Evolutionary conservation across 2,888 invertebrate genomes (phyloP).

Genomic region (Acanthosepion esculentum): DNA sequence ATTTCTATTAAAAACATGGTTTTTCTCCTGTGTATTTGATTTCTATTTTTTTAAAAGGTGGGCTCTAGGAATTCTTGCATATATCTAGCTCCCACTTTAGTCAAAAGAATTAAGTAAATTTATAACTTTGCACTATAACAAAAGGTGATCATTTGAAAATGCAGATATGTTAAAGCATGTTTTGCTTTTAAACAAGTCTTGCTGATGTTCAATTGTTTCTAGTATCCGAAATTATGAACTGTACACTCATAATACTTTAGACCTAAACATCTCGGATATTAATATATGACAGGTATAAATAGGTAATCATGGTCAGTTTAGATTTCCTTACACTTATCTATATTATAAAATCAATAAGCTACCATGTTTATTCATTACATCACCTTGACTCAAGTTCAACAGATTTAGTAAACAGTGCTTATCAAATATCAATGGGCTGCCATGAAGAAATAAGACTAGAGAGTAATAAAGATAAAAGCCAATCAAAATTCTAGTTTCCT

Average conservation of each 20-base stretch:
- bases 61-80: neutral
- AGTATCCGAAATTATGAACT: neutral
- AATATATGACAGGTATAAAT: neutral
- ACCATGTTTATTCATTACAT: too few relatives aligned
- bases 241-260: neutral
- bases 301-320: neutral
- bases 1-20: too few relatives aligned
- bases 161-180: neutral
- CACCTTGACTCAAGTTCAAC: neutral
- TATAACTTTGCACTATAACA: neutral
- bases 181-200: neutral
- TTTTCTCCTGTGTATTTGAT: too few relatives aligned
- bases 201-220: neutral
- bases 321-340: neutral
- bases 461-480: neutral
- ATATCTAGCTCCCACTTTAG: neutral
- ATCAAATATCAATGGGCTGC: neutral
- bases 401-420: neutral
- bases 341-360: neutral
- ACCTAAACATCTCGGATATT: neutral
- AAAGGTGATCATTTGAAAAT: neutral
- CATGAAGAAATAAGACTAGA: neutral
- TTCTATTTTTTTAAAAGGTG: neutral
- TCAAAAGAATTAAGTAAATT: neutral
- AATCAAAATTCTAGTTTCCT: constrained; percentile 24